Conservation (phyloP, 2,113 vertebrate genomes). For the Rhinolophus sinicus region DNA sequence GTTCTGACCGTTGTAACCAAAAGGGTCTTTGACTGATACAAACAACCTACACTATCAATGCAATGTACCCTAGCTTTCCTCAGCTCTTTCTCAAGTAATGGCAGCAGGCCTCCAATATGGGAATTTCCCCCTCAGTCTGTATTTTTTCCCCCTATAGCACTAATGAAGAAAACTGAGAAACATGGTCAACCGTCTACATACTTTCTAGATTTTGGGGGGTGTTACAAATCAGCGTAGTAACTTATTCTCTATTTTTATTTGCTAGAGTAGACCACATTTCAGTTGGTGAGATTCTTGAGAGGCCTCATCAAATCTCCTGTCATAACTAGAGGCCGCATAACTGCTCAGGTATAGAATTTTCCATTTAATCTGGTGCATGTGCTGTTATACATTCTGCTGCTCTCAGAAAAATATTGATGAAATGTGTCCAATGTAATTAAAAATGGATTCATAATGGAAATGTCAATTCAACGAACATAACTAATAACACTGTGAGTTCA, state of each 20-base stretch:
- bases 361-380: neutral
- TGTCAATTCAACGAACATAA: slow-evolving; percentile 79
- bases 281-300: neutral
- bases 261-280: neutral
- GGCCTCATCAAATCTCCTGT: neutral
- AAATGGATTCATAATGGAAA: slow-evolving; percentile 79
- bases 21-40: neutral
- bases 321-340: neutral
- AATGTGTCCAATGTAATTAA: slow-evolving; percentile 75
- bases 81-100: neutral
- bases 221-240: neutral
- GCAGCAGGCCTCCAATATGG: neutral
- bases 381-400: slow-evolving; percentile 25
- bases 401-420: slow-evolving; percentile 74
- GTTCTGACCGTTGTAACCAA: neutral
- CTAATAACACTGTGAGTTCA: slow-evolving; percentile 75
- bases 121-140: neutral
- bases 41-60: neutral
- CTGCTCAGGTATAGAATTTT: neutral
- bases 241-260: neutral
- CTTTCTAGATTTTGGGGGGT: neutral
- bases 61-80: neutral
- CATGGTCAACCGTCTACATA: neutral
- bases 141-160: neutral
- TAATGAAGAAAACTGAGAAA: neutral